phyloP scores from a whole-genome alignment of 2,888 invertebrate genomes.

The Antheraea yamamai region DNA sequence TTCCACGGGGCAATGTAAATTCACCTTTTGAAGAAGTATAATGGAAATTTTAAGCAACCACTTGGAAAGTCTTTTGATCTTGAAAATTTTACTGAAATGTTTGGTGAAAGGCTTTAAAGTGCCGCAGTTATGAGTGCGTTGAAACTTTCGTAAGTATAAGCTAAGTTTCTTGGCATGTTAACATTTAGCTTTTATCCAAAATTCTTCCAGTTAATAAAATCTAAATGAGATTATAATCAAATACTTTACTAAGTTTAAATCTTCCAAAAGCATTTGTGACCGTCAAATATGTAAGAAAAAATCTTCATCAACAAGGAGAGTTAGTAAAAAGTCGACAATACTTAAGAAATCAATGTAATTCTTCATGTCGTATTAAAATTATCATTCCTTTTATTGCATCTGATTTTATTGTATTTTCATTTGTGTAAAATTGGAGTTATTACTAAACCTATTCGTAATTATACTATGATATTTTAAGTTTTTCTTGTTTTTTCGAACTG shows the following conservation, averaged over 20 bases:
- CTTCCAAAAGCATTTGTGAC: not conserved
- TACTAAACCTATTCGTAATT: too few relatives aligned
- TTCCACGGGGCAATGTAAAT: slow-evolving; percentile 56
- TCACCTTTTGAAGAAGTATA: slow-evolving; percentile 65
- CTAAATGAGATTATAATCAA: not conserved
- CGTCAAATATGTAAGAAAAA: too few relatives aligned
- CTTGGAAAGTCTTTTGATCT: slow-evolving; percentile 73
- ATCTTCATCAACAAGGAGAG: too few relatives aligned
- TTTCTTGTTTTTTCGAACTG: too few relatives aligned
- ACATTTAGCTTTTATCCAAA: not conserved
- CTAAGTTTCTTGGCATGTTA: slow-evolving; percentile 39
- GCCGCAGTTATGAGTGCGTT: slow-evolving; percentile 40
- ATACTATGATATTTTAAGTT: too few relatives aligned
- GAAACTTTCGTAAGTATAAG: slow-evolving; percentile 47
- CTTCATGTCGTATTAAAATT: too few relatives aligned
- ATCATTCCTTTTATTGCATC: too few relatives aligned
- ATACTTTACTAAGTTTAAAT: not conserved
- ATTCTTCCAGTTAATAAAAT: not conserved
- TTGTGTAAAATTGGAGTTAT: too few relatives aligned
- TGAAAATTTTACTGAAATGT: slow-evolving; percentile 61
- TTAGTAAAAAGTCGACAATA: too few relatives aligned
- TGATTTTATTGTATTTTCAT: too few relatives aligned
- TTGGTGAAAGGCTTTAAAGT: slow-evolving; percentile 52
- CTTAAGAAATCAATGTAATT: too few relatives aligned
- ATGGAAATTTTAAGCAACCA: slow-evolving; percentile 72